A percentile compares a stretch with the other conserved stretches of the same genome.
Evolutionary conservation across 2,113 vertebrate species (phyloP).

Genomic region (Catharus minimus): DNA sequence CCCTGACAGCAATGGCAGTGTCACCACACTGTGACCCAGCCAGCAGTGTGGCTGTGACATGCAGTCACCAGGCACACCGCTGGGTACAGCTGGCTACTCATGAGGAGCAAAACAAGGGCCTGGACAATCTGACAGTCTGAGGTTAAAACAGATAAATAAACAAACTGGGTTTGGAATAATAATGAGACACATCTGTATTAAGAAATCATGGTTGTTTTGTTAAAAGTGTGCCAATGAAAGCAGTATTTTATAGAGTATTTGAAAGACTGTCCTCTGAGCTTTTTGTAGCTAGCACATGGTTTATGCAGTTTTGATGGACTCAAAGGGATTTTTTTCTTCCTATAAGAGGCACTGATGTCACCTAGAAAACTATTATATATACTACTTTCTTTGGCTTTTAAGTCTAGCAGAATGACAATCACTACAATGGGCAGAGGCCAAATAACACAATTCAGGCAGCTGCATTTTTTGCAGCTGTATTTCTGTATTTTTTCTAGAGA

Average conservation of each 20-base stretch:
- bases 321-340: not conserved
- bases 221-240: not conserved
- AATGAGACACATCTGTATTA: not conserved
- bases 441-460: not conserved
- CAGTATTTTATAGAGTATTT: not conserved
- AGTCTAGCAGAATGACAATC: not conserved
- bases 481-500: not conserved
- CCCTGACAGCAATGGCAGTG: not conserved
- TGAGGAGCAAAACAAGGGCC: not conserved
- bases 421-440: not conserved
- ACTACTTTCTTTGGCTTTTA: not conserved
- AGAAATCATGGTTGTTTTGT: not conserved
- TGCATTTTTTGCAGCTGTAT: not conserved
- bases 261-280: not conserved
- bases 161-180: not conserved
- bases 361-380: not conserved
- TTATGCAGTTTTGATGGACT: not conserved
- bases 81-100: not conserved
- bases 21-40: not conserved
- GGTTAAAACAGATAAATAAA: not conserved
- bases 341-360: not conserved
- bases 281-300: not conserved
- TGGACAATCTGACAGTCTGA: not conserved
- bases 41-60: not conserved
- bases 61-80: accelerated